These are phyloP conservation scores for Brachyptera putata DNA, from an alignment of 2,888 invertebrate species.

Conservation along the genomic window DNA sequence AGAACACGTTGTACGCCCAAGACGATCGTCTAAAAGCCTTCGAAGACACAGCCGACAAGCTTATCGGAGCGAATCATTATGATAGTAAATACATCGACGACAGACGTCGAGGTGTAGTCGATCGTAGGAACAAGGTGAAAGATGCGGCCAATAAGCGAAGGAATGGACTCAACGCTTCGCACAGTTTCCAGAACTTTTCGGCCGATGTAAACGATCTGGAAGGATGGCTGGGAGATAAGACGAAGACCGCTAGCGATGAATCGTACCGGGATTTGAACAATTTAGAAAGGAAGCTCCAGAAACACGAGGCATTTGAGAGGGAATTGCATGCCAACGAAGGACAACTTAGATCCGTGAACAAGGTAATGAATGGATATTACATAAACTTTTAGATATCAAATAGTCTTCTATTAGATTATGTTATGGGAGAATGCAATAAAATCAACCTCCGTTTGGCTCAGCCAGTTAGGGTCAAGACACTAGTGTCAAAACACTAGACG, in stretches of 20 bases:
- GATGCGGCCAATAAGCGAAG: constrained; percentile 69
- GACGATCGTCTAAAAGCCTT: constrained; percentile 85
- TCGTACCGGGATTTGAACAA: constrained; percentile 88
- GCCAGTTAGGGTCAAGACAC: too few relatives aligned
- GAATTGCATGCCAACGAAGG: constrained; percentile 94
- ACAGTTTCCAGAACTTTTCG: constrained; percentile 88
- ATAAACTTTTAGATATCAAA: too few relatives aligned
- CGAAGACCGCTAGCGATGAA: constrained; percentile 86
- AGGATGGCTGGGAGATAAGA: constrained; percentile 89
- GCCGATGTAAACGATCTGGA: constrained; percentile 88
- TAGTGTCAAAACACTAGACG: too few relatives aligned
- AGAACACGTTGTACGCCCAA: constrained; percentile 87
- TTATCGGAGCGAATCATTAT: constrained; percentile 75
- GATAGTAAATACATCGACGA: constrained; percentile 69
- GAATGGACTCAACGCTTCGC: constrained; percentile 73
- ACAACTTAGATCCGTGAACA: constrained; percentile 79
- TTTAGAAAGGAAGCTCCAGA: constrained; percentile 85
- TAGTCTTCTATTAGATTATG: too few relatives aligned
- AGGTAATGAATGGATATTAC: constrained; percentile 51
- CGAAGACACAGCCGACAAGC: constrained; percentile 73
- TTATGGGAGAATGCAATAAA: too few relatives aligned
- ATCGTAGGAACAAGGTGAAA: constrained; percentile 68
- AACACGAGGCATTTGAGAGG: constrained; percentile 94
- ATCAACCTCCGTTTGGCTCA: too few relatives aligned
- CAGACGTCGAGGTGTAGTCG: constrained; percentile 69